Evolutionary conservation across 2,797 vertebrate species (phyloP), one percentile per base, ranked within the genome.

Genomic region (Cephalopachus bancanus): DNA sequence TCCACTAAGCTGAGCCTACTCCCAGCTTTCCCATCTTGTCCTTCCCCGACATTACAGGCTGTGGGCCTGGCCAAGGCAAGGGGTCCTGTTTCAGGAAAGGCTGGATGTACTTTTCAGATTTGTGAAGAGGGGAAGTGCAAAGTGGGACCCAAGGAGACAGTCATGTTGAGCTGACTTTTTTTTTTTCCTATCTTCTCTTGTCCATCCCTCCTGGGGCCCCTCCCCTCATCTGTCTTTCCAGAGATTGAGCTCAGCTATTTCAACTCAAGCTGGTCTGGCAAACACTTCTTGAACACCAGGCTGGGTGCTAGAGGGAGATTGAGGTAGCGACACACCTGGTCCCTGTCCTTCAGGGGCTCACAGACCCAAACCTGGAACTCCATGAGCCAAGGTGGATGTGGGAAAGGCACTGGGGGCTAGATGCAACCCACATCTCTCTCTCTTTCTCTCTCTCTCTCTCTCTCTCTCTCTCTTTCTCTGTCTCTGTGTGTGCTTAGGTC

Each of bases 401-500:
- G 55, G 24, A 22, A 30, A 17, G 64, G 55, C 33, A 1, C 8
- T 16, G 17, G 11, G 65, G 10, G 26, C 69, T 11, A 55, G 78
- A 15, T 24, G n/a, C 17, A 69, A n/a, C 75, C 60, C 10, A 2
- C 11, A 26, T 64, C n/a, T 55, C 44, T 44, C 44, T 44, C 44
- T 44, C 44, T 44, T 4, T 44, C 44, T 44, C 44, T 44, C 44
- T 44, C 44, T 44, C 44, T 44, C 15, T 67, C 24, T 44, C 5
- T 44, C 44, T 44, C 44, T 44, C 15, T 44, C 44, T 44, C 44
- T 44, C 44, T 44, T 4, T 44, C 15, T 67, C 24, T 44, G 44
- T 44, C 44, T 44, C 44, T 44, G 51, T 76, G 28, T 49, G 0
- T 65, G 11, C 64, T 53, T 86, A 98, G 97, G 96, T 97, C 33